These are phyloP conservation scores for Cathartes aura DNA, from an alignment of 2,113 vertebrate genomes.

Conservation along the genomic window DNA sequence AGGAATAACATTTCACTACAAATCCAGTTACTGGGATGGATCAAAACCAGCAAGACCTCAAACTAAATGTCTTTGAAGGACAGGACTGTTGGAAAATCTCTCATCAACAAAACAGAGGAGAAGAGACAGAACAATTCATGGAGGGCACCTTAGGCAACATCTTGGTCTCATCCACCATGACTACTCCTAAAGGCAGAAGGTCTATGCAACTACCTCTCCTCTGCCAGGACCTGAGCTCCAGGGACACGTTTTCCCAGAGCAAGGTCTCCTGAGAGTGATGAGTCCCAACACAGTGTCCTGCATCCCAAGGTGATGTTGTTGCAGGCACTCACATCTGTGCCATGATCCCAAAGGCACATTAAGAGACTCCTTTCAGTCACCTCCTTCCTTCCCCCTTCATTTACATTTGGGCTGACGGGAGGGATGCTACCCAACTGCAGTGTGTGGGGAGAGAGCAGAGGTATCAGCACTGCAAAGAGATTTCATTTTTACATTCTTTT, in stretches of 20 bases:
- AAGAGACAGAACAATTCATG: not conserved
- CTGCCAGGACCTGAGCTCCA: not conserved
- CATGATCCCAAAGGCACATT: not conserved
- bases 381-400: not conserved
- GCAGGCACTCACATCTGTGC: not conserved
- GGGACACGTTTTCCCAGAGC: accelerated
- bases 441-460: not conserved
- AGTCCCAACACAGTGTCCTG: not conserved
- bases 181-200: not conserved
- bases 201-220: not conserved
- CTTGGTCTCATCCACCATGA: not conserved
- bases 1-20: not conserved
- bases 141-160: not conserved
- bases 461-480: not conserved
- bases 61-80: not conserved
- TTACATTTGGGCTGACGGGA: not conserved
- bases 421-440: not conserved
- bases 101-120: not conserved
- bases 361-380: not conserved
- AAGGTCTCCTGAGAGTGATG: accelerated
- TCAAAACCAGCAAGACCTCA: not conserved
- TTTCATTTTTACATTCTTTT: not conserved
- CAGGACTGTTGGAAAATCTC: not conserved
- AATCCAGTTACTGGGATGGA: not conserved
- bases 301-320: not conserved